These are phyloP conservation scores for Myotis brandtii DNA, from an alignment of 2,113 vertebrate genomes.

Conservation along the genomic window DNA sequence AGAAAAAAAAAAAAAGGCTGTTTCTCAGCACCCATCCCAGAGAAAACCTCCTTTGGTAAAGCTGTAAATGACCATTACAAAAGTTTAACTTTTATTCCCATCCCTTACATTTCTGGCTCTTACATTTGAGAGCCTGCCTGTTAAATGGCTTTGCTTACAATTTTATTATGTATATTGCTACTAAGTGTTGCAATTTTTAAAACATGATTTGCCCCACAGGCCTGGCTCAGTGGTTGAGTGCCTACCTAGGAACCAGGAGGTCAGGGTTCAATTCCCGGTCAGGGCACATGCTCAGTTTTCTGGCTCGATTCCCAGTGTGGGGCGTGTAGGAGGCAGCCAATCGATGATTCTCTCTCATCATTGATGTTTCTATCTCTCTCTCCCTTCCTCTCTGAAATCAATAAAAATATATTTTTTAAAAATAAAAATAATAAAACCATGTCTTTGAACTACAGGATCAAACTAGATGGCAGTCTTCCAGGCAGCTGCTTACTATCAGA, in stretches of 20 bases:
- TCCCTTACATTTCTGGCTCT: background rate
- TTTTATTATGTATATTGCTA: background rate
- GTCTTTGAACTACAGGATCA: conserved; percentile 32
- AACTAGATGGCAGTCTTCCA: background rate
- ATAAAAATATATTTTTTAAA: too few species aligned
- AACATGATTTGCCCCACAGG: background rate
- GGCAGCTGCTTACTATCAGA: background rate
- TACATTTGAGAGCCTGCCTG: conserved; percentile 11
- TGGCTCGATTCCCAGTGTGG: too few species aligned
- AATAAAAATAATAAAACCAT: too few species aligned
- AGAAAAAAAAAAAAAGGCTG: background rate
- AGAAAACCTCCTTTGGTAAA: conserved; percentile 15
- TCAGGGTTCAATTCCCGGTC: too few species aligned
- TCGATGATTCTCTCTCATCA: too few species aligned
- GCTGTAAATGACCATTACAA: background rate
- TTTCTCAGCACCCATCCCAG: background rate
- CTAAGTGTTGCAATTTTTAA: background rate
- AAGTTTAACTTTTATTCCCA: background rate
- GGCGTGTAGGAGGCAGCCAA: too few species aligned
- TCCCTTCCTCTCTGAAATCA: too few species aligned
- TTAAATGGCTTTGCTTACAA: conserved; percentile 27
- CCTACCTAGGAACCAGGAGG: too few species aligned
- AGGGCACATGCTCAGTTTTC: too few species aligned
- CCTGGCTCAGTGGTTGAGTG: too few species aligned
- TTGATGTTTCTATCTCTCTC: too few species aligned